phyloP scores from a whole-genome alignment of 37 sponge, comb jelly and placozoan species.

The Haliclona indistincta region DNA sequence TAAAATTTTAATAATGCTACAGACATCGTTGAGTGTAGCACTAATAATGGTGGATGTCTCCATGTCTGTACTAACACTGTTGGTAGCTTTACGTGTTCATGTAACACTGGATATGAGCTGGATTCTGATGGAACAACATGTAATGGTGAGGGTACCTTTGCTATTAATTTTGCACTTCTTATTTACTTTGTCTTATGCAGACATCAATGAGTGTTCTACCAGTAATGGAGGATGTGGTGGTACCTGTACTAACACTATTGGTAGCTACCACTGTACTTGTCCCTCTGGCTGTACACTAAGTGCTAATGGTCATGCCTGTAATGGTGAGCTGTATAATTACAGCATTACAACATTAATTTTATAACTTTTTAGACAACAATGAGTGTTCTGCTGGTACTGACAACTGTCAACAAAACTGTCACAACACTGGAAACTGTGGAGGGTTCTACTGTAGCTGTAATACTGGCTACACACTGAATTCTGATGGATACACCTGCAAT shows the following conservation, averaged over 20 bases:
- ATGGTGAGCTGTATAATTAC: too few species aligned
- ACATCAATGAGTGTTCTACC: slow-evolving; percentile 25
- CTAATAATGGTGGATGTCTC: slow-evolving; percentile 6
- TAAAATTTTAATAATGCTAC: background rate
- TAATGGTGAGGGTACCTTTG: background rate
- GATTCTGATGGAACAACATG: slow-evolving; percentile 6
- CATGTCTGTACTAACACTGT: slow-evolving; percentile 33
- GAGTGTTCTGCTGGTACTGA: slow-evolving; percentile 13
- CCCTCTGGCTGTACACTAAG: slow-evolving; percentile 28
- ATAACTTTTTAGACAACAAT: slow-evolving; percentile 6
- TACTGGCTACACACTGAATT: slow-evolving; percentile 16
- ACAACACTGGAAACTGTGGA: slow-evolving; percentile 18
- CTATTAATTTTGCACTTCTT: background rate
- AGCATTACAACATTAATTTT: too few species aligned
- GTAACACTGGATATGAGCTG: slow-evolving; percentile 19
- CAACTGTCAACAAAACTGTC: slow-evolving; percentile 19
- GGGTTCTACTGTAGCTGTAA: slow-evolving; percentile 23
- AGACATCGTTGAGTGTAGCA: slow-evolving; percentile 37
- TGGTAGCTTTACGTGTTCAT: slow-evolving; percentile 25
- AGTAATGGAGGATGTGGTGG: slow-evolving; percentile 32
- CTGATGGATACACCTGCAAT: slow-evolving; percentile 7
- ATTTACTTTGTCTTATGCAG: background rate
- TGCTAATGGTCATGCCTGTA: too few species aligned
- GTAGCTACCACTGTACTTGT: slow-evolving; percentile 51
- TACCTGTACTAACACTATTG: slow-evolving; percentile 43